Conservation (phyloP, 1,140 invertebrate genomes). For the Formica exsecta region DNA sequence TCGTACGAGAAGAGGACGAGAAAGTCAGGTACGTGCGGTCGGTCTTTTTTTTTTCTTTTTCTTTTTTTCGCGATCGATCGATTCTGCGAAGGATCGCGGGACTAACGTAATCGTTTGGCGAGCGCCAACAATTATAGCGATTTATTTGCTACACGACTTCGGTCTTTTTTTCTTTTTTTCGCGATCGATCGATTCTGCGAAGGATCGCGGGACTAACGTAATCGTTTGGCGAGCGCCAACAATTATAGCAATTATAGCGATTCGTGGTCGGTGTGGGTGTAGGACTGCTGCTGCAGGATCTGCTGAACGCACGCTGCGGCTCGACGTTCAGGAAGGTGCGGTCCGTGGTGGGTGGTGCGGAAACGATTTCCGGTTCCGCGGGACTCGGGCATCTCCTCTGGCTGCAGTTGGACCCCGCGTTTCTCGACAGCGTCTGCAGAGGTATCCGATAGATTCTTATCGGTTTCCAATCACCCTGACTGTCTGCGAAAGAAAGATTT, state of each 20-base stretch:
- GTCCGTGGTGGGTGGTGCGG: slow-evolving; percentile 72
- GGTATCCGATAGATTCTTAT: slow-evolving; percentile 88
- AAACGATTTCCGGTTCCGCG: slow-evolving; percentile 76
- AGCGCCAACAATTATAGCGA: not conserved
- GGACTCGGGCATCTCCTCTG: slow-evolving; percentile 79
- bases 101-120: not conserved
- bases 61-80: slow-evolving; percentile 10
- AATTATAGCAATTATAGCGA: not conserved
- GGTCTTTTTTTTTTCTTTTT: not conserved
- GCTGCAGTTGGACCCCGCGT: slow-evolving; percentile 70
- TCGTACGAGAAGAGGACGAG: slow-evolving; percentile 20
- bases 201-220: slow-evolving; percentile 6
- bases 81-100: not conserved
- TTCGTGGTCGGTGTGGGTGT: slow-evolving; percentile 80
- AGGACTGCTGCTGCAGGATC: slow-evolving; percentile 87
- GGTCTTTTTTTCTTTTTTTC: not conserved
- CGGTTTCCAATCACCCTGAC: slow-evolving; percentile 82
- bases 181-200: slow-evolving; percentile 1
- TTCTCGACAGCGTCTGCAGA: slow-evolving; percentile 83
- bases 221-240: slow-evolving; percentile 3
- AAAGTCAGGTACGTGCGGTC: slow-evolving; percentile 54
- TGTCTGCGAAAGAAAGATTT: slow-evolving; percentile 62
- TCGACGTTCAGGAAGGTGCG: slow-evolving; percentile 80
- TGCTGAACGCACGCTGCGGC: slow-evolving; percentile 82
- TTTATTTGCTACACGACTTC: slow-evolving; percentile 70